phyloP scores from a whole-genome alignment of 1,140 invertebrate genomes.

The Zaprionus inermis region DNA sequence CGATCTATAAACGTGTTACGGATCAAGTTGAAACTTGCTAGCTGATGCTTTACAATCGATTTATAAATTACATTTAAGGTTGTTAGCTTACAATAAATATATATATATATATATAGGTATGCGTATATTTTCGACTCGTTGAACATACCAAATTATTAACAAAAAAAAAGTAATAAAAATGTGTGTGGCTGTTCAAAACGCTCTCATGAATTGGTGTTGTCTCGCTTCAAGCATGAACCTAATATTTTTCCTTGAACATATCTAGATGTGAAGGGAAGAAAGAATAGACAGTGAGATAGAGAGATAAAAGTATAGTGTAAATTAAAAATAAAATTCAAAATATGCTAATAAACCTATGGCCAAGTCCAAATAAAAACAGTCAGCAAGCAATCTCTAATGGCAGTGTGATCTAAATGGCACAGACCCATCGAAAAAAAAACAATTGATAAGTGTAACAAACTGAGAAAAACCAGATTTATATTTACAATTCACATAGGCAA shows the following conservation, averaged over 20 bases:
- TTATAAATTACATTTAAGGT: conserved; percentile 65
- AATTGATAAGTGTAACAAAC: neutral
- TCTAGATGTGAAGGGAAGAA: conserved; percentile 54
- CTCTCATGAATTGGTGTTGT: conserved; percentile 46
- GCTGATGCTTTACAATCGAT: conserved; percentile 43
- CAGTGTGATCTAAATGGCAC: conserved; percentile 43
- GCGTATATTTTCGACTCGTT: conserved; percentile 48
- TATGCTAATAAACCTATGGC: conserved; percentile 12
- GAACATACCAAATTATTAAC: conserved; percentile 56
- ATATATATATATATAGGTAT: conserved; percentile 50
- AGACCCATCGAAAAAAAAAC: conserved; percentile 2
- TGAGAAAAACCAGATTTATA: neutral
- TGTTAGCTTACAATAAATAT: conserved; percentile 72
- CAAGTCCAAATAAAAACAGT: conserved; percentile 18
- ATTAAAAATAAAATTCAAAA: conserved; percentile 44
- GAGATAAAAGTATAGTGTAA: conserved; percentile 51
- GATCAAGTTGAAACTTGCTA: conserved; percentile 10
- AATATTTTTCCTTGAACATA: conserved; percentile 81
- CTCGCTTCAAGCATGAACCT: conserved; percentile 62
- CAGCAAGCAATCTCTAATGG: conserved; percentile 29
- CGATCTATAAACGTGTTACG: neutral
- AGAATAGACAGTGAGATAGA: conserved; percentile 49
- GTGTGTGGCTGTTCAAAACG: conserved; percentile 58
- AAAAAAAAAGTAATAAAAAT: conserved; percentile 36
- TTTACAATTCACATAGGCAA: neutral